phyloP scores from a whole-genome alignment of 2,113 vertebrate species.

The Leptobrachium ailaonicum region DNA sequence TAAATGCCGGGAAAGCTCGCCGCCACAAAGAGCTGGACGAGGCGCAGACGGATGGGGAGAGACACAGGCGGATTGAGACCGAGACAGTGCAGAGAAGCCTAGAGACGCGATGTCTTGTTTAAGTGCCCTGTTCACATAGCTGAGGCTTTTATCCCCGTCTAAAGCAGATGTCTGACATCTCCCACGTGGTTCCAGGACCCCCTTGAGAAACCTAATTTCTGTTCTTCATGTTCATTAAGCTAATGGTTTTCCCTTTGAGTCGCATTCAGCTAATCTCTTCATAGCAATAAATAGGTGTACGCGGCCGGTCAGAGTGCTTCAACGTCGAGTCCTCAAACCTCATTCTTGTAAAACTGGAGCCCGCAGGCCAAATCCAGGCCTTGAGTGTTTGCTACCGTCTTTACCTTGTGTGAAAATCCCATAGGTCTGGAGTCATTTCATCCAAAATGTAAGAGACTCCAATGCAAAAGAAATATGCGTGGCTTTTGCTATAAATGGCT shows the following conservation, averaged over 20 bases:
- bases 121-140: conserved; percentile 37
- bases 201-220: conserved; percentile 30
- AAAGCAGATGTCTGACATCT: conserved; percentile 48
- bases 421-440: no score
- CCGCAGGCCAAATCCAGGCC: no score
- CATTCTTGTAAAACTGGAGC: no score
- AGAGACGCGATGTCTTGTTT: conserved; percentile 42
- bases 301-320: no score
- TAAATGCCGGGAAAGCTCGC: conserved; percentile 37
- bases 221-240: conserved; percentile 46
- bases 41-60: conserved; percentile 38
- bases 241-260: conserved; percentile 36
- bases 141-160: conserved; percentile 44
- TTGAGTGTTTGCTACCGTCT: no score
- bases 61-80: conserved; percentile 24
- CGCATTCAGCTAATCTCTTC: conserved; percentile 20
- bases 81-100: conserved; percentile 19
- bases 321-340: no score
- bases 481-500: no score
- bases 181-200: conserved; percentile 38
- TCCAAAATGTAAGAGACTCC: no score
- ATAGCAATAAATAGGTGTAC: conserved; percentile 15
- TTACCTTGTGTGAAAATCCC: no score
- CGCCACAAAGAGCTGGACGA: conserved; percentile 36
- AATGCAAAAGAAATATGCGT: no score